Percentiles rank a stretch among this genome's conserved stretches.
Conservation (phyloP, 1,140 invertebrate genomes). For the Geopemphigus sp. region DNA sequence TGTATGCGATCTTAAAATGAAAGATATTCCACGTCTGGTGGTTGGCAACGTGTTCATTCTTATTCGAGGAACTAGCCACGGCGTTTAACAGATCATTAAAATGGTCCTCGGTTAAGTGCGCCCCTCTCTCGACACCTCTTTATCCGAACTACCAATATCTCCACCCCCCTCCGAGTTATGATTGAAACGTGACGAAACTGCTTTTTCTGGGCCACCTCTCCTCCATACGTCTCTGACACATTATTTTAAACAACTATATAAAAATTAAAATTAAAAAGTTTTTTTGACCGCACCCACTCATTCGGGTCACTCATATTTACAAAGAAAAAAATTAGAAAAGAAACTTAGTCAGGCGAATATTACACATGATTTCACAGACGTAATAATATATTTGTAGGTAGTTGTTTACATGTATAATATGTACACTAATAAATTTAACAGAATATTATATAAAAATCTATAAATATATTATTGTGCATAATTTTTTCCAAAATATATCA, state of each 20-base stretch:
- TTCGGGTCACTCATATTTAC: constrained; percentile 1
- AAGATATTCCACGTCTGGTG: background rate
- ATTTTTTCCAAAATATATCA: too few relatives aligned
- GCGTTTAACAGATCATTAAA: constrained; percentile 46
- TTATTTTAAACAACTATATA: constrained; percentile 27
- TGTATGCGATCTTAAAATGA: background rate
- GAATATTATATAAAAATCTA: too few relatives aligned
- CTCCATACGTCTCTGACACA: constrained; percentile 8
- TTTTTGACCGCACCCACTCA: constrained; percentile 28
- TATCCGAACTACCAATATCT: background rate
- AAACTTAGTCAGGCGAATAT: constrained; percentile 18
- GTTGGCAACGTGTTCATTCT: background rate
- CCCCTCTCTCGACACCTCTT: constrained; percentile 2
- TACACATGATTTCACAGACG: background rate
- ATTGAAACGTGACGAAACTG: constrained; percentile 45
- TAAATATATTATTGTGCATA: too few relatives aligned
- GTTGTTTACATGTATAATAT: too few relatives aligned
- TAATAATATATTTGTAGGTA: background rate
- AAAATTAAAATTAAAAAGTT: background rate
- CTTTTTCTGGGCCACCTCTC: constrained; percentile 39
- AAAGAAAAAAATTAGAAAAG: constrained; percentile 11
- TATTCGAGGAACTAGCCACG: constrained; percentile 13
- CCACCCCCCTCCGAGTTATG: constrained; percentile 6
- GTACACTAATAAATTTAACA: too few relatives aligned
- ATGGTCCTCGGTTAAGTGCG: constrained; percentile 33